Evolutionary conservation across 2,113 vertebrate genomes (phyloP).

Genomic region (Oncorhynchus masou): DNA sequence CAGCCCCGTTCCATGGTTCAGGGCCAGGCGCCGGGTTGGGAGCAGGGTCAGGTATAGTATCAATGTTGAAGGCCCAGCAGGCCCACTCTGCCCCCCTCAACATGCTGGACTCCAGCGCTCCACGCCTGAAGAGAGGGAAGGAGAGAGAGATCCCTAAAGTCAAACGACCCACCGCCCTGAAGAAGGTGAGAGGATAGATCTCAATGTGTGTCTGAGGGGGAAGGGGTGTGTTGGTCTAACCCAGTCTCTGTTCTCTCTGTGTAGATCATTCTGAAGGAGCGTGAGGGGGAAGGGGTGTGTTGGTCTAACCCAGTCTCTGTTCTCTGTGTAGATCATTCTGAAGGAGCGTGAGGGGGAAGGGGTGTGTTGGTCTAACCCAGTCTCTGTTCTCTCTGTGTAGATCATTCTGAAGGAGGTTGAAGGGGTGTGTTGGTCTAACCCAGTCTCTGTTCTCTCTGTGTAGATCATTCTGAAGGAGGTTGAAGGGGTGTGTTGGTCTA

Average conservation of each 20-base stretch:
- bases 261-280: conserved; percentile 96
- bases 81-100: conserved; percentile 80
- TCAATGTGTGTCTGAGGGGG: background rate
- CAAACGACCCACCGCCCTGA: conserved; percentile 95
- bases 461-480: no score
- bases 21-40: conserved; percentile 70
- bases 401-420: conserved; percentile 97
- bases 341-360: conserved; percentile 84
- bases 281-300: conserved; percentile 86
- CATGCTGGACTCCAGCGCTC: conserved; percentile 85
- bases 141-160: conserved; percentile 93
- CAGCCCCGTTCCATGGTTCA: conserved; percentile 84
- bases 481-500: no score
- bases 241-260: conserved; percentile 31
- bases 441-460: no score
- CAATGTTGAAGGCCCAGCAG: conserved; percentile 77
- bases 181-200: conserved; percentile 81
- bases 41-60: conserved; percentile 59
- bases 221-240: background rate
- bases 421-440: conserved; percentile 52
- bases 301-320: no score
- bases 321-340: conserved; percentile 84
- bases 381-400: conserved; percentile 63
- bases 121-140: conserved; percentile 91
- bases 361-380: conserved; percentile 51